phyloP scores from a whole-genome alignment of 2,888 invertebrate genomes.

The Cheiracanthium punctorium region DNA sequence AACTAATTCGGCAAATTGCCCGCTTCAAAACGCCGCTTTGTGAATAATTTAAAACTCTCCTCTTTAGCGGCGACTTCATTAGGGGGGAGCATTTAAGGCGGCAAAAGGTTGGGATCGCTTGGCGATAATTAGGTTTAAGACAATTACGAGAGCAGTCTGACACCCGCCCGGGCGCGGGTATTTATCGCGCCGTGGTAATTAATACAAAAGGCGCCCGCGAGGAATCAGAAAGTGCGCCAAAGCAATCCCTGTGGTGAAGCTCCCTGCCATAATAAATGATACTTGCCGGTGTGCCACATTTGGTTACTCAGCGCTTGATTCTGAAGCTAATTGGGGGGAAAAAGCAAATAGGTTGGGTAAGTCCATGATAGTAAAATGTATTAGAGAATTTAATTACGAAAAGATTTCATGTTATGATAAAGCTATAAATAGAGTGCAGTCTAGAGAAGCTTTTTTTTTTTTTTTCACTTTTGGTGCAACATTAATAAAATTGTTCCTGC shows the following conservation, averaged over 20 bases:
- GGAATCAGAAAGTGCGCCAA: constrained; percentile 65
- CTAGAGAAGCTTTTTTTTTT: no score
- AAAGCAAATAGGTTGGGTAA: no score
- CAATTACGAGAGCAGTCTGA: constrained; percentile 62
- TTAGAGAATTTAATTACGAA: no score
- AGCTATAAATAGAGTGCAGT: no score
- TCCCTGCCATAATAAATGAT: constrained; percentile 41
- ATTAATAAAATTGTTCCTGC: no score
- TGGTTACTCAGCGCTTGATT: constrained; percentile 9
- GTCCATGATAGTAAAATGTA: no score
- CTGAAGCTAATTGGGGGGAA: background rate
- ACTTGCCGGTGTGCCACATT: constrained; percentile 23
- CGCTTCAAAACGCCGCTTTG: constrained; percentile 65
- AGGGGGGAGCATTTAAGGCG: constrained; percentile 66
- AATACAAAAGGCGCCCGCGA: constrained; percentile 69
- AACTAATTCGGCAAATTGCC: constrained; percentile 67
- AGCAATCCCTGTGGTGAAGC: constrained; percentile 47
- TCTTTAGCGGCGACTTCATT: constrained; percentile 61
- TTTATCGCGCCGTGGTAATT: constrained; percentile 67
- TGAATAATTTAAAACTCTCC: constrained; percentile 68
- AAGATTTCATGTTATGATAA: no score
- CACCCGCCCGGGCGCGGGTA: constrained; percentile 45
- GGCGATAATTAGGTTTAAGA: constrained; percentile 69
- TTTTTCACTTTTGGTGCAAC: no score
- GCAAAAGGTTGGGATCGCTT: constrained; percentile 64